phyloP scores from a whole-genome alignment of 2,888 invertebrate genomes.

The Troides helena region DNA sequence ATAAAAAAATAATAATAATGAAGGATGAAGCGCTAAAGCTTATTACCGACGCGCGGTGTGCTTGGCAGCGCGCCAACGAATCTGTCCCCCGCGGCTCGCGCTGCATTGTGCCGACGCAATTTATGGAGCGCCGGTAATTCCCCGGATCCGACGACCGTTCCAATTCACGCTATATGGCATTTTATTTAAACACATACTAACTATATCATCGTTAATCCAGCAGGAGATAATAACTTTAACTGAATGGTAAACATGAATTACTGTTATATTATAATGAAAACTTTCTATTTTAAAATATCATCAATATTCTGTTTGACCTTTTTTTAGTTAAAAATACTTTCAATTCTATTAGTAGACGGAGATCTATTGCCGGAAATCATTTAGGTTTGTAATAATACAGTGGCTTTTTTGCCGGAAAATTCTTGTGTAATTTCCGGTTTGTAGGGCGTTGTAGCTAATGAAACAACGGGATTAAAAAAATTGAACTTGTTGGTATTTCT shows the following conservation, averaged over 20 bases:
- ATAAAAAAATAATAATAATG: background rate
- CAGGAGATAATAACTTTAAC: slow-evolving; percentile 9
- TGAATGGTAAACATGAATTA: background rate
- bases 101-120: slow-evolving; percentile 44
- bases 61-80: slow-evolving; percentile 45
- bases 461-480: too few relatives aligned
- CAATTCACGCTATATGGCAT: slow-evolving; percentile 29
- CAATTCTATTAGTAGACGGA: too few relatives aligned
- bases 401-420: too few relatives aligned
- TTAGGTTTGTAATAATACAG: too few relatives aligned
- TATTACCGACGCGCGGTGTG: slow-evolving; percentile 23
- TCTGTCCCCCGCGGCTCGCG: slow-evolving; percentile 37
- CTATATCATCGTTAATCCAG: slow-evolving; percentile 24
- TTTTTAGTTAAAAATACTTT: too few relatives aligned
- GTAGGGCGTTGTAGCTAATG: too few relatives aligned
- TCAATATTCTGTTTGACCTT: background rate
- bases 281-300: background rate
- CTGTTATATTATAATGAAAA: background rate
- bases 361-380: too few relatives aligned
- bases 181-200: slow-evolving; percentile 14
- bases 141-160: slow-evolving; percentile 31
- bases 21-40: slow-evolving; percentile 4
- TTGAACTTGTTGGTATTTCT: too few relatives aligned
- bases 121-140: slow-evolving; percentile 44
- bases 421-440: too few relatives aligned